A percentile compares a stretch with the other conserved stretches of the same genome.
Conservation (phyloP, 2,888 invertebrate species). For the Sphinx pinastri region DNA sequence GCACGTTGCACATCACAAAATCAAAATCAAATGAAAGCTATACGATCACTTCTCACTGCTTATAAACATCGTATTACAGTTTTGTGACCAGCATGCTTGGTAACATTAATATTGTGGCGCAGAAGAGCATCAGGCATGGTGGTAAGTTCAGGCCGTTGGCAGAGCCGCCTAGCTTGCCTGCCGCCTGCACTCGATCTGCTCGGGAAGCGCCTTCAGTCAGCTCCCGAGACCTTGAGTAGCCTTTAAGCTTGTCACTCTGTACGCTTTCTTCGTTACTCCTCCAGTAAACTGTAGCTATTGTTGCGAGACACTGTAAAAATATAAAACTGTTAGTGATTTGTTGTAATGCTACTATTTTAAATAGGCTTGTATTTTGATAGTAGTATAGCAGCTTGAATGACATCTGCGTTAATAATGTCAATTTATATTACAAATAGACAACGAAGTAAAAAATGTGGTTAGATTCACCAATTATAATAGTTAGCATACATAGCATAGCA, state of each 20-base stretch:
- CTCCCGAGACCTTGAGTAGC: slow-evolving; percentile 91
- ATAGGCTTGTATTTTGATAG: too few relatives aligned
- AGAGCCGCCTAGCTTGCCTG: slow-evolving; percentile 63
- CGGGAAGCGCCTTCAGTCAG: slow-evolving; percentile 87
- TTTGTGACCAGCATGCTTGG: slow-evolving; percentile 34
- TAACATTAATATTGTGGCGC: slow-evolving; percentile 42
- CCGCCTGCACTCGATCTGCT: slow-evolving; percentile 90
- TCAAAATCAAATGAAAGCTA: slow-evolving; percentile 1
- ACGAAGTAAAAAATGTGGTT: too few relatives aligned
- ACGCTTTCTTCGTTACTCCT: slow-evolving; percentile 95
- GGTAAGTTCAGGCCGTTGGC: slow-evolving; percentile 41
- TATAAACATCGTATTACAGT: not conserved
- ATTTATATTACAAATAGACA: too few relatives aligned
- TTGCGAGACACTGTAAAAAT: slow-evolving; percentile 88
- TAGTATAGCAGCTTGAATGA: too few relatives aligned
- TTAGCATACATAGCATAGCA: too few relatives aligned
- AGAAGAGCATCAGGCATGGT: slow-evolving; percentile 44
- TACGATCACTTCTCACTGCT: slow-evolving; percentile 11
- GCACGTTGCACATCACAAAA: slow-evolving; percentile 49
- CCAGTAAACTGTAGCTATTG: slow-evolving; percentile 94
- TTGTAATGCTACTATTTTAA: not conserved
- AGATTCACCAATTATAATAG: too few relatives aligned
- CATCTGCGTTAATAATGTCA: too few relatives aligned
- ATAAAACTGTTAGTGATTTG: not conserved
- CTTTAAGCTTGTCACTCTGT: slow-evolving; percentile 89